A percentile compares a stretch with the other conserved stretches of the same genome.
Evolutionary conservation across 1,140 invertebrate genomes (phyloP).

Genomic region (Drosophila suzukii): DNA sequence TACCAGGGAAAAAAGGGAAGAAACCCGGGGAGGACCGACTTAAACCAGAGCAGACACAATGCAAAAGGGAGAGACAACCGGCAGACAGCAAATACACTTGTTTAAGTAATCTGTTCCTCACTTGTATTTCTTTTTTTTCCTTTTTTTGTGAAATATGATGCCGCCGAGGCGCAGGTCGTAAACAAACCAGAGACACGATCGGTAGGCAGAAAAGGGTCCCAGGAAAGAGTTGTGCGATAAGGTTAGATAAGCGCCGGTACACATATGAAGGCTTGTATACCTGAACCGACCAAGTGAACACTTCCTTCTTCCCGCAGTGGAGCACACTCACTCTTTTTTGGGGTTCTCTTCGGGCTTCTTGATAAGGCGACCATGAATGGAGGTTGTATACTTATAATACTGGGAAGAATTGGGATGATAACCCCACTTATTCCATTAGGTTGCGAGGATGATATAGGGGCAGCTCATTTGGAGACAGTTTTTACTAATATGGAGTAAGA

Average conservation of each 20-base stretch:
- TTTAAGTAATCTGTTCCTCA: constrained; percentile 47
- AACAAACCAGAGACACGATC: constrained; percentile 60
- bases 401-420: constrained; percentile 6
- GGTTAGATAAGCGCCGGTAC: constrained; percentile 74
- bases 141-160: constrained; percentile 74
- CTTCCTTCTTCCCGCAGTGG: constrained; percentile 44
- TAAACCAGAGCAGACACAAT: constrained; percentile 27
- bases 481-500: background rate
- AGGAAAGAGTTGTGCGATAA: constrained; percentile 76
- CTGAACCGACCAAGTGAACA: constrained; percentile 33
- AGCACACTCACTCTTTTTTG: constrained; percentile 1
- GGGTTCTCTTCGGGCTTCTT: background rate
- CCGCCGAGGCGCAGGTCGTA: constrained; percentile 73
- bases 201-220: constrained; percentile 28
- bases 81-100: constrained; percentile 70
- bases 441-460: background rate
- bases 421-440: background rate
- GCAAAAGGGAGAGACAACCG: constrained; percentile 33
- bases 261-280: constrained; percentile 30
- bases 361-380: constrained; percentile 34
- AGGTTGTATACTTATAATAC: constrained; percentile 14
- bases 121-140: constrained; percentile 9
- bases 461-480: background rate
- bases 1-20: constrained; percentile 34
- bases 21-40: constrained; percentile 5